These are phyloP conservation scores for Drosophila nigrodunni DNA, from an alignment of 1,140 invertebrate species.

Conservation along the genomic window DNA sequence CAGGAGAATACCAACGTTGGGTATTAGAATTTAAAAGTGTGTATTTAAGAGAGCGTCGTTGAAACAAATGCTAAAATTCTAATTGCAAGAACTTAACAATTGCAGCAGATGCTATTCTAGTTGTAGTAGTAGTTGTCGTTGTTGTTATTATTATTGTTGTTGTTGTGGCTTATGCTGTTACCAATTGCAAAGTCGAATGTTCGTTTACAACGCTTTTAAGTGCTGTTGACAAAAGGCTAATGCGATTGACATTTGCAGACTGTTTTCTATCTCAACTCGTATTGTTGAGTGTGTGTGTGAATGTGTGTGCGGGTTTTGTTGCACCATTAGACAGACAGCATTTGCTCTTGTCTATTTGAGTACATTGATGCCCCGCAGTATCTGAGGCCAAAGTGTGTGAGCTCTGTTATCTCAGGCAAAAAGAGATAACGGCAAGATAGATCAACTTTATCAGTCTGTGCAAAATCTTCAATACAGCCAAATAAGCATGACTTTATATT, in stretches of 20 bases:
- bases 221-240: constrained; percentile 53
- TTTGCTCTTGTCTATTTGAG: constrained; percentile 33
- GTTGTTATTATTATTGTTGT: constrained; percentile 16
- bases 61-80: constrained; percentile 49
- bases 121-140: background rate
- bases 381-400: constrained; percentile 3
- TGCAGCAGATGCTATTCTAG: constrained; percentile 6
- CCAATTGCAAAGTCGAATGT: constrained; percentile 23
- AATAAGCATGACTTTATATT: background rate
- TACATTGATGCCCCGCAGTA: constrained; percentile 19
- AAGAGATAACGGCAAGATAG: background rate
- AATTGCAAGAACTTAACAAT: constrained; percentile 56
- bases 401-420: constrained; percentile 11
- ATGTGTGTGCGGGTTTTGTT: constrained; percentile 14
- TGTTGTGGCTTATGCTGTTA: constrained; percentile 26
- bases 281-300: background rate
- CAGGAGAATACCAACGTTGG: constrained; percentile 6
- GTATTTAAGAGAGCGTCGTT: constrained; percentile 38
- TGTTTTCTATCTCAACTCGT: constrained; percentile 4
- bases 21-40: constrained; percentile 57
- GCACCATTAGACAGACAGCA: constrained; percentile 48
- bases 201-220: constrained; percentile 25
- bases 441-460: background rate
- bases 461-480: background rate
- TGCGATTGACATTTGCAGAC: constrained; percentile 52